Base-by-base conservation (phyloP, 2,888 invertebrate genomes). In the Melangyna quadrimaculata region DNA sequence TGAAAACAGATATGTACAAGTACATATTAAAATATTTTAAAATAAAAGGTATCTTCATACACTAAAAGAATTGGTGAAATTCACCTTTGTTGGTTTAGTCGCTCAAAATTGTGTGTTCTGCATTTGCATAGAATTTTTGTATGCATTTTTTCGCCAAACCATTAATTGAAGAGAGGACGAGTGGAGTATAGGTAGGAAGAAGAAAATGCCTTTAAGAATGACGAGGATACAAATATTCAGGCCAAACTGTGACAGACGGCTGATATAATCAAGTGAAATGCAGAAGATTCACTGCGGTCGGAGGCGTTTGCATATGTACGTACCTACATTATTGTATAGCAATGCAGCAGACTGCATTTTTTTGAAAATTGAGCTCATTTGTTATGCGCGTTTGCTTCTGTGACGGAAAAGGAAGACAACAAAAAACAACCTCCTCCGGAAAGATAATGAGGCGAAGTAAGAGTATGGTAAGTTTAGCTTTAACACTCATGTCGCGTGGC, bases 401-500 rank as follows among this genome's bases (percentile, higher is more conserved):
- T n/a, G 55, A 24, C 37, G 22, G 12, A 29, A 65, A 19, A 65
- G 7, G 29, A 45, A 45, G 27, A n/a, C n/a, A n/a, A n/a, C n/a
- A n/a, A 27, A 45, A 32, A 65, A 27, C 14, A 65, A 65, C 19
- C 8, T 65, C 63, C 43, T 40, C 19, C 29, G 24, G 24, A 24
- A 51, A 29, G 71, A 77, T 53, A 65, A 81, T 74, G 78, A 40
- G 83, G 57, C 40, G 79, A 70, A 74, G n/a, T n/a, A n/a, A 70
- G 59, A 57, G 48, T n/a, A n/a, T n/a, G 59, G 67, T 71, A 80
- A 75, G 80, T 77, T 40, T n/a, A 3, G 8, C 27, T 2, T 19
- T 35, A 35, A 57, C 57, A 81, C 77, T 81, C 81, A 86, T 86
- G 86, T 86, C 86, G 86, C 86, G 86, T 86, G 86, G 81, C 77